Evolutionary conservation across 2,888 invertebrate species (phyloP), one percentile per base, ranked within the genome.

Genomic region (Coleophora deauratella): DNA sequence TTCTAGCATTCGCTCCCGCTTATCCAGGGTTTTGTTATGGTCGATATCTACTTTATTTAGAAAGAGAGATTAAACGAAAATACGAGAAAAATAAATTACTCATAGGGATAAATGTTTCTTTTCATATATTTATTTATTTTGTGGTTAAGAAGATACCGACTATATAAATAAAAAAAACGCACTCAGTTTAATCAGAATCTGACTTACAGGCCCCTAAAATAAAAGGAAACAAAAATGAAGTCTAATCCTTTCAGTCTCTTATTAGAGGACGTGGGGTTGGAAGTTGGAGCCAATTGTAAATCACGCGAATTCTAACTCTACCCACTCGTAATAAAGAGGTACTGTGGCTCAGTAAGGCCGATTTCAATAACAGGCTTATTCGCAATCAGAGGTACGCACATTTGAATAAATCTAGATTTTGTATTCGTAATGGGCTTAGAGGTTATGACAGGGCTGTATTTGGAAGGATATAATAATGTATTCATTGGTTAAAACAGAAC

Each of bases 241-340:
- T 72, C 72, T 66, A 70, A 69, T 73, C 72, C 78, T 79, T 76
- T 75, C 78, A 80, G 78, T 76, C 78, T 73, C 76, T 78, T 76
- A 80, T 73, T 73, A 76, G 63, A 67, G 63, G 73, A 80, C 80
- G 74, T 78, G 72, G 65, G 51, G 44, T 45, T 46, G 52, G 11
- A 56, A 53, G 38, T 40, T 43, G 43, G 42, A 41, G 43, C 38
- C 41, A 36, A 43, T 31, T 33, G 36, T 35, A n/a, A 33, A 15
- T n/a, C 49, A 50, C 35, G 44, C 58, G 33, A 69, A 51, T 59
- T 45, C 57, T 43, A 54, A 60, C 67, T 50, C 47, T 71, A 51
- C 15, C 2, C 0, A 30, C 2, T 44, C 10, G 43, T 15, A n/a
- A 47, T 62, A 70, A 44, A 45, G 44, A 34, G 28, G 13, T 9